Base-by-base conservation (phyloP, 1,140 invertebrate genomes). In the Camponotus pennsylvanicus region DNA sequence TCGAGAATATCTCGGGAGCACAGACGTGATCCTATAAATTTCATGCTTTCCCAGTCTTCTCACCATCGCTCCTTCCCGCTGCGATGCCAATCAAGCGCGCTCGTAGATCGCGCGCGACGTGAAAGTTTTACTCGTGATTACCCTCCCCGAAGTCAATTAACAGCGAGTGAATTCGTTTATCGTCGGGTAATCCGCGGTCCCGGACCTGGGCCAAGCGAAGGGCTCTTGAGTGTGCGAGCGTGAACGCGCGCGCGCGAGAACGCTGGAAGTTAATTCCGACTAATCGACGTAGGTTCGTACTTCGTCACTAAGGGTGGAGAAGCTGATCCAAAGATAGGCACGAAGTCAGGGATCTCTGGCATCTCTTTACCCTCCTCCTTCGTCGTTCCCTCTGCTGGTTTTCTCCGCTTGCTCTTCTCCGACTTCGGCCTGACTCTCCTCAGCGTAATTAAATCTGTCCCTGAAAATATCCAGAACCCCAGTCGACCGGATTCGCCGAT, bases 241-340 rank as follows among this genome's bases (percentile, higher is more conserved):
- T 85, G 78, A 91, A 88, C 64, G 83, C 64, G 89, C 86, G 80
- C 84, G 63, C 91, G 89, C 86, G 80, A 80, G 61, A 90, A 79
- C 85, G 89, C 83, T 88, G 78, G 85, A 85, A 82, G 91, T 91
- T 93, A 92, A 94, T 94, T 92, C 88, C 85, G 86, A 71, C 85
- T 93, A 92, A 93, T 92, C 90, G 91, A 91, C 90, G 40, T 57
- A 55, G 80, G n/a, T 34, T 45, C 66, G 67, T 67, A 61, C 76
- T 59, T 73, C 15, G 89, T 90, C 87, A 88, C 66, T 84, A 80
- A 87, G 73, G 73, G 82, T 63, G 55, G 66, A 69, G 70, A 69
- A 69, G 70, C 77, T 84, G 89, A 92, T 90, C 88, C 85, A 85
- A 88, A 88, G 89, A 85, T 86, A 80, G 70, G 73, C 32, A 76